These are phyloP conservation scores for Euphydryas editha DNA, from an alignment of 2,888 invertebrate species.

Conservation along the genomic window DNA sequence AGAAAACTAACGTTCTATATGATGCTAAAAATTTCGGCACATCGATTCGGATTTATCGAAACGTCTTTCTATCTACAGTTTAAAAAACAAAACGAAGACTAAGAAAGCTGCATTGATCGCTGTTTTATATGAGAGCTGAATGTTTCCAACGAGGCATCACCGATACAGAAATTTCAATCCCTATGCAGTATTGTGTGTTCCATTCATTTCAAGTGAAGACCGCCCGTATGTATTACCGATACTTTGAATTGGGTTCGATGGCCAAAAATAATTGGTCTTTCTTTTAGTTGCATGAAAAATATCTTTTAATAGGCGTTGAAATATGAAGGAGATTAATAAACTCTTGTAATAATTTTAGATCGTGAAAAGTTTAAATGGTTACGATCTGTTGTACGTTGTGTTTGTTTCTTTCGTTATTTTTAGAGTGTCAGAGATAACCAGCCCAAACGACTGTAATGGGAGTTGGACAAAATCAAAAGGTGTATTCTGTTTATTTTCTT, in stretches of 20 bases:
- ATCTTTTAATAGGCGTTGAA: neutral
- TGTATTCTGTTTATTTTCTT: no score
- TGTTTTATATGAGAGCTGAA: conserved; percentile 21
- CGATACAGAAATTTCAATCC: conserved; percentile 43
- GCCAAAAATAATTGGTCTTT: neutral
- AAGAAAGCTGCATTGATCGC: conserved; percentile 21
- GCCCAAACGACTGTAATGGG: no score
- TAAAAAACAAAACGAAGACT: conserved; percentile 17
- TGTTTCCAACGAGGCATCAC: conserved; percentile 26
- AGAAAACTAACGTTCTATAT: no score
- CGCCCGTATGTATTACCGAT: conserved; percentile 15
- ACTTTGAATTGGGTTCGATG: conserved; percentile 3
- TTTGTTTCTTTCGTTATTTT: no score
- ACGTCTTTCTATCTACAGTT: conserved; percentile 13
- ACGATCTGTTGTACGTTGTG: no score
- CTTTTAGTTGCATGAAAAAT: neutral
- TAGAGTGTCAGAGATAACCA: no score
- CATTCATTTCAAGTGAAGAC: conserved; percentile 26
- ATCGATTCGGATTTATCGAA: neutral
- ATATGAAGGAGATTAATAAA: no score
- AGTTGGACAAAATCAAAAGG: no score
- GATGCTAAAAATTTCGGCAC: neutral
- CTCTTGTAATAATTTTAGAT: no score
- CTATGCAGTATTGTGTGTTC: conserved; percentile 35
- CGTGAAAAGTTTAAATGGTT: no score